These are phyloP conservation scores for Panurus biarmicus DNA, from an alignment of 2,113 vertebrate species.

Conservation along the genomic window DNA sequence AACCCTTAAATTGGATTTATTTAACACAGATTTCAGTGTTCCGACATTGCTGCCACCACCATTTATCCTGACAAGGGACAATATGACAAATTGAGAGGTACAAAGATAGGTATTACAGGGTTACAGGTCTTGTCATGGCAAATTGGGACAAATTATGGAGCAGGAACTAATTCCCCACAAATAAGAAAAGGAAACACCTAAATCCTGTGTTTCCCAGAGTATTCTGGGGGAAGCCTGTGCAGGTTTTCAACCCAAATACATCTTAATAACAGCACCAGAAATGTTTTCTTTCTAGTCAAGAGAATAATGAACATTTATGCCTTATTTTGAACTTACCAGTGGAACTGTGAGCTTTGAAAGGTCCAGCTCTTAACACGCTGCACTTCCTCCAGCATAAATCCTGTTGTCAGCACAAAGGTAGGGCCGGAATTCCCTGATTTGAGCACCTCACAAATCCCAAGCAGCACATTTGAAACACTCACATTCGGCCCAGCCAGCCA, in stretches of 20 bases:
- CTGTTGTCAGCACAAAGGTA: background rate
- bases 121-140: conserved; percentile 23
- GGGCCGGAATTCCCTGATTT: background rate
- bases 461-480: background rate
- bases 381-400: conserved; percentile 10
- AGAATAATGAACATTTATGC: background rate
- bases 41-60: background rate
- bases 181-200: background rate
- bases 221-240: background rate
- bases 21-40: background rate
- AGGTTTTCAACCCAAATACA: background rate
- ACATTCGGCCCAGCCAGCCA: background rate
- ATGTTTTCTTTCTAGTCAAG: background rate
- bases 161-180: background rate
- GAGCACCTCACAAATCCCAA: background rate
- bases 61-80: background rate
- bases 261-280: background rate
- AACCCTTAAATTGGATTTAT: background rate
- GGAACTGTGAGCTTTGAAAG: background rate
- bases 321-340: background rate
- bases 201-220: background rate
- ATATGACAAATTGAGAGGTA: background rate
- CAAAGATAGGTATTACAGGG: background rate
- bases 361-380: background rate
- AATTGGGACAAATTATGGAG: background rate